Conservation (phyloP, 2,113 vertebrate genomes). For the Gulo gulo region DNA sequence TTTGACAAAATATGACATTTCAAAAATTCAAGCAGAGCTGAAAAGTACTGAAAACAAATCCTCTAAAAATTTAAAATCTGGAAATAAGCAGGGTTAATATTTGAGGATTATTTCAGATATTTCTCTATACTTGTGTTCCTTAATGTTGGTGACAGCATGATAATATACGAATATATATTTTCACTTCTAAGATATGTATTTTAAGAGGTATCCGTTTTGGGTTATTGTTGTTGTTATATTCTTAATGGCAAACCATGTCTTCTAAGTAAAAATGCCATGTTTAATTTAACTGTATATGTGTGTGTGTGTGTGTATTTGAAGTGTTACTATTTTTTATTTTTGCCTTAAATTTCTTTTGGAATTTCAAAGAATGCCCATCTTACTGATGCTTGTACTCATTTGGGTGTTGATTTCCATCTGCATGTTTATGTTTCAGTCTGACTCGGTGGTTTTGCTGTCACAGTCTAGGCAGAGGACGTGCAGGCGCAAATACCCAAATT, state of each 20-base stretch:
- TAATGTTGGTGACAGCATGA: not conserved
- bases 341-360: not conserved
- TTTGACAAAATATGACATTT: not conserved
- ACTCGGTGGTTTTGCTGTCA: slow-evolving; percentile 86
- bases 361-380: not conserved
- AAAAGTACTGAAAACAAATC: not conserved
- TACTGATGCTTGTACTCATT: not conserved
- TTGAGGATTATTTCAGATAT: not conserved
- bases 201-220: not conserved
- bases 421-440: slow-evolving; percentile 81
- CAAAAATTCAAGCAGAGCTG: not conserved
- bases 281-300: not conserved
- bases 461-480: slow-evolving; percentile 79
- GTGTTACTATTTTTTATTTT: not conserved
- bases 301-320: not conserved
- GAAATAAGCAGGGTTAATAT: not conserved
- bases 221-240: not conserved
- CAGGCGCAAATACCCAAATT: slow-evolving; percentile 79
- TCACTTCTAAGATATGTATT: not conserved
- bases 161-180: not conserved
- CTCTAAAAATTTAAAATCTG: not conserved
- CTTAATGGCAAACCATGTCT: not conserved
- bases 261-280: not conserved
- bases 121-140: not conserved
- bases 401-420: not conserved